Evolutionary conservation across 2,113 vertebrate genomes (phyloP).

Genomic region (Cheirogaleus medius): DNA sequence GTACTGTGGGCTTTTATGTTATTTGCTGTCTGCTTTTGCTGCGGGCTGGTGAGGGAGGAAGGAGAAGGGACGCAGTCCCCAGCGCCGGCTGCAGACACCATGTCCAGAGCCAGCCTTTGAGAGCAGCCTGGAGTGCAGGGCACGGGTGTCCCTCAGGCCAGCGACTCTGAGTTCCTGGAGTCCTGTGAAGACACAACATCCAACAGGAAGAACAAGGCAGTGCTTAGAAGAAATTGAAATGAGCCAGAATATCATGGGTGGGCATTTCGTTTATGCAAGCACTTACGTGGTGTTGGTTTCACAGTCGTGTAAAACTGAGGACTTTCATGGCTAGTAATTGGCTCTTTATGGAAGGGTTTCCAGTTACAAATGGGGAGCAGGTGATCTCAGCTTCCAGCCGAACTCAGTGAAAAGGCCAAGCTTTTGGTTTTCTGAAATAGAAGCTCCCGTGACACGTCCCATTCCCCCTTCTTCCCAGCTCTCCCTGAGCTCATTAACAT

Average conservation of each 20-base stretch:
- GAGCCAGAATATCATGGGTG: not conserved
- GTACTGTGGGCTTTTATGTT: not conserved
- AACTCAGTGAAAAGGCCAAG: slow-evolving; percentile 46
- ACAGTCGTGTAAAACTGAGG: slow-evolving; percentile 36
- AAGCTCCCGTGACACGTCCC: not conserved
- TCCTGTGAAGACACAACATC: not conserved
- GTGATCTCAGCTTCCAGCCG: slow-evolving; percentile 52
- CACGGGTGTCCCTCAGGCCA: not conserved
- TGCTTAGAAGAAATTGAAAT: not conserved
- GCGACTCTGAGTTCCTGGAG: not conserved
- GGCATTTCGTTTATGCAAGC: slow-evolving; percentile 45
- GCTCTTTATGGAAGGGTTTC: slow-evolving; percentile 62
- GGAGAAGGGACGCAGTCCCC: not conserved
- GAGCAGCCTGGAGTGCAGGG: not conserved
- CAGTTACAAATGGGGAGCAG: slow-evolving; percentile 44
- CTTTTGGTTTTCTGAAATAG: slow-evolving; percentile 25
- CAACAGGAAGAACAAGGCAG: not conserved
- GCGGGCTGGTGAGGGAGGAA: not conserved
- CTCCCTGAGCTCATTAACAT: not conserved
- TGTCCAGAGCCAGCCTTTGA: not conserved
- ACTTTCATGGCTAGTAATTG: slow-evolving; percentile 52
- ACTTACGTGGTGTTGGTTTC: slow-evolving; percentile 43
- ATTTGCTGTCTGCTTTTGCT: not conserved
- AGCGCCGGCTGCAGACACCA: not conserved
- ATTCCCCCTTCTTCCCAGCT: not conserved